Evolutionary conservation across 2,797 vertebrate species (phyloP), one percentile per base, ranked within the genome.

Genomic region (Bothrops alternatus): DNA sequence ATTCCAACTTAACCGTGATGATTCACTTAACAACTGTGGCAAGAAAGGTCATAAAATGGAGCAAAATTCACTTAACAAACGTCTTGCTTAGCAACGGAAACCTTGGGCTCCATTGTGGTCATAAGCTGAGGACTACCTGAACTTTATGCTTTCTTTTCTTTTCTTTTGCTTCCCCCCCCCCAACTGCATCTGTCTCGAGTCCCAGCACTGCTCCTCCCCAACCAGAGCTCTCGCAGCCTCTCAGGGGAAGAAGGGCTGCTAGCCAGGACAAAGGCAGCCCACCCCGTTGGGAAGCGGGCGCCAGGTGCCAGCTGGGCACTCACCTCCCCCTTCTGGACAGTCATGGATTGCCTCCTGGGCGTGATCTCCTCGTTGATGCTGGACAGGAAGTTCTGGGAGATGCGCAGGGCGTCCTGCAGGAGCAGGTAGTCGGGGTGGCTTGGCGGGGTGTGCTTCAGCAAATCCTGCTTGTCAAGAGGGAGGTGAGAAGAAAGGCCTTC

Each of bases 311-410:
- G 20, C 13, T 16, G 28, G 53, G 61, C 89, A 92, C 98, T 98
- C 93, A 99, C 99, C 98, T 99, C 99, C 93, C 99, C 99, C 94
- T 99, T 99, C 96, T 98, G 99, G 32, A 99, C 98, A 0, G 98
- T 99, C 98, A 99, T 99, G 85, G 99, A 99, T 95, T 99, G 99
- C 3, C 99, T 98, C 6, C 99, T 98, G 26, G 99, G 99, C 0
- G 99, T 99, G 95, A 98, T 98, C 97, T 99, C 99, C 96, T 99
- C 99, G 0, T 99, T 99, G 97, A 99, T 99, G 97, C 99, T 99
- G 94, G 99, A 99, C 94, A 99, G 97, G 97, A 99, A 99, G 97
- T 99, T 99, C 97, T 99, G 99, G 0, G 99, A 99, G 97, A 99
- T 99, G 8, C 99, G 97, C 90, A 99, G 97, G 7, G 99, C 99